Evolutionary conservation across 2,888 invertebrate genomes (phyloP).

Genomic region (Oeneis ivallda): DNA sequence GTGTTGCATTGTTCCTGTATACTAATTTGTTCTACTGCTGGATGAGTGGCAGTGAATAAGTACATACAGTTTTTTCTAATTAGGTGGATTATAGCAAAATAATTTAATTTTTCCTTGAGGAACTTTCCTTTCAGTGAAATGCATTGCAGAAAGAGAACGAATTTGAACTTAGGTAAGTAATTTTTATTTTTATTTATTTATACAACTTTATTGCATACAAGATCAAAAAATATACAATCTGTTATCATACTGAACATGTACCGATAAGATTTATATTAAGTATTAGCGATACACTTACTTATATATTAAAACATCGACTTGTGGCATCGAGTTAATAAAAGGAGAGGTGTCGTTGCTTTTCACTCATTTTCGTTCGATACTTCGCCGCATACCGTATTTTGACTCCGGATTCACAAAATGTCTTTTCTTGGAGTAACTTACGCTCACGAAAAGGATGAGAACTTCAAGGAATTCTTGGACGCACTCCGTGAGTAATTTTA

Average conservation of each 20-base stretch:
- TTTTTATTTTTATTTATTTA: no score
- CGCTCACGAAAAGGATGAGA: slow-evolving; percentile 50
- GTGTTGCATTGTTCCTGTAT: no score
- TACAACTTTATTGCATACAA: no score
- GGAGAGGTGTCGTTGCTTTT: not conserved
- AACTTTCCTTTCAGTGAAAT: not conserved
- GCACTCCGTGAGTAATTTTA: slow-evolving; percentile 47
- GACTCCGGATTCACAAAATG: slow-evolving; percentile 44
- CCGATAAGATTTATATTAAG: slow-evolving; percentile 12
- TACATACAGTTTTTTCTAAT: no score
- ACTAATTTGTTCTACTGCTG: no score
- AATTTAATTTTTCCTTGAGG: no score
- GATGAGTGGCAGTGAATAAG: no score
- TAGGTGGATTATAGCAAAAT: no score
- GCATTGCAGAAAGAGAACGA: not conserved
- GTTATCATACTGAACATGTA: slow-evolving; percentile 7
- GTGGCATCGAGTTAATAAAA: slow-evolving; percentile 25
- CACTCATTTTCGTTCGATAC: slow-evolving; percentile 20
- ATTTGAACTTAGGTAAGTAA: not conserved
- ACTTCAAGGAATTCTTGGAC: slow-evolving; percentile 51
- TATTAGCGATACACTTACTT: not conserved
- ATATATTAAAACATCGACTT: slow-evolving; percentile 1
- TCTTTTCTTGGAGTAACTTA: slow-evolving; percentile 53
- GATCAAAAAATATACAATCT: no score
- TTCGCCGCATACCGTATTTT: not conserved